These are phyloP conservation scores for Paramormyrops hopkinsi DNA, from an alignment of 2,797 vertebrate species.

Conservation along the genomic window DNA sequence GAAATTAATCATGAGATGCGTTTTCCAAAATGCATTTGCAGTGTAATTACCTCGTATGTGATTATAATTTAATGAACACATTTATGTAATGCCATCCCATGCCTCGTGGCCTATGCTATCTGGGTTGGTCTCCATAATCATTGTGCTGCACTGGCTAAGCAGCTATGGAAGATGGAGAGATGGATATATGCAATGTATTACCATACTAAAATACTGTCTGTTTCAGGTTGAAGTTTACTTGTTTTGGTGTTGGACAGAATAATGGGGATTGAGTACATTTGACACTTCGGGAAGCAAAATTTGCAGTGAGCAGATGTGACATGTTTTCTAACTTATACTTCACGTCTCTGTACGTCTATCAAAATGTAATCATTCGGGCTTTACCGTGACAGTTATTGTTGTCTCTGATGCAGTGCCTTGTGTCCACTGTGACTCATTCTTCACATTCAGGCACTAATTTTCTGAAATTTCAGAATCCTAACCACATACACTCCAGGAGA, in stretches of 20 bases:
- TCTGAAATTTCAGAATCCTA: background rate
- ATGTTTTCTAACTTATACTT: slow-evolving; percentile 1
- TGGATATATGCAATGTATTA: background rate
- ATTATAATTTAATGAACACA: background rate
- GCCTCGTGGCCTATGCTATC: background rate
- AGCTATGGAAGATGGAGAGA: background rate
- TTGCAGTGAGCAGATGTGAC: background rate
- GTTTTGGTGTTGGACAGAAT: background rate
- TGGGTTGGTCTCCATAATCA: background rate
- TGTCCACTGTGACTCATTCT: background rate
- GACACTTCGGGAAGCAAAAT: background rate
- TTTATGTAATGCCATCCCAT: background rate
- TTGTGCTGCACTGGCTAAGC: background rate
- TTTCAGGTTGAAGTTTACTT: background rate
- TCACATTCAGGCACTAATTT: background rate
- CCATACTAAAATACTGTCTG: background rate
- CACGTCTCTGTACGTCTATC: background rate
- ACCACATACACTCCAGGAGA: background rate
- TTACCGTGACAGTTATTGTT: background rate
- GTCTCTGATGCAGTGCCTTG: background rate
- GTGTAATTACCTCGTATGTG: background rate
- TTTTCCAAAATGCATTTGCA: background rate
- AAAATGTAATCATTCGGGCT: background rate
- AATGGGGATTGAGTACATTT: background rate
- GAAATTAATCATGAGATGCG: background rate